A percentile compares a stretch with the other conserved stretches of the same genome.
Conservation (phyloP, 2,797 vertebrate genomes). For the Acanthurus lineatus region DNA sequence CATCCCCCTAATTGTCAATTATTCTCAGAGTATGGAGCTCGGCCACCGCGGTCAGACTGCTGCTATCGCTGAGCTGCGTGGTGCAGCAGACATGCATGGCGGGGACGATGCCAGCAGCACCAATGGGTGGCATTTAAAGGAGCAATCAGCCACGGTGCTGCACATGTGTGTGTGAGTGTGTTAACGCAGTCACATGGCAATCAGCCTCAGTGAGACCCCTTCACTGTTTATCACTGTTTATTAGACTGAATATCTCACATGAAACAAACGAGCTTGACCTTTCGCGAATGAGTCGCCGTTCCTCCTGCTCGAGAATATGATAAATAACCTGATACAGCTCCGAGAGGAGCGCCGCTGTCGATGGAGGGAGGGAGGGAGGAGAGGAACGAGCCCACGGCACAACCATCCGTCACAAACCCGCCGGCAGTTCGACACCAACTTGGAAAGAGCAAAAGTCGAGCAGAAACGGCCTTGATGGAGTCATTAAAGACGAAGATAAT, state of each 20-base stretch:
- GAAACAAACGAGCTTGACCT: conserved; percentile 76
- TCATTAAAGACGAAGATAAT: conserved; percentile 17
- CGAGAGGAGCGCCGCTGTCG: conserved; percentile 33
- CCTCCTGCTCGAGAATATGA: conserved; percentile 47
- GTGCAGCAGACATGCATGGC: conserved; percentile 61
- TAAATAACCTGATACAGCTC: conserved; percentile 48
- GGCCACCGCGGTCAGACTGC: conserved; percentile 47
- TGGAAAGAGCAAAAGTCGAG: conserved; percentile 19
- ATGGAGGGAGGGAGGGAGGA: conserved; percentile 24
- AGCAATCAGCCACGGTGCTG: conserved; percentile 69
- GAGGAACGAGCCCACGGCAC: neutral
- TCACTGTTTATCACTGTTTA: conserved; percentile 65
- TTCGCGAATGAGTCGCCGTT: conserved; percentile 55
- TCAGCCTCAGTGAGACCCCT: conserved; percentile 52
- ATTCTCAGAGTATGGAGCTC: conserved; percentile 67
- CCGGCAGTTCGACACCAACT: conserved; percentile 28
- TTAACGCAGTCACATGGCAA: conserved; percentile 45
- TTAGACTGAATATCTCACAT: conserved; percentile 59
- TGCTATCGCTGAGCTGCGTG: conserved; percentile 70
- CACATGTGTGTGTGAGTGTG: conserved; percentile 7
- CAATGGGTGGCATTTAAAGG: conserved; percentile 78
- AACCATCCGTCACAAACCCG: conserved; percentile 45
- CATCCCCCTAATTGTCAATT: conserved; percentile 77
- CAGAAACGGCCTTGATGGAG: neutral
- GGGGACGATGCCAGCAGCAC: conserved; percentile 45